These are phyloP conservation scores for Entosphenus tridentatus DNA, from an alignment of 2,113 vertebrate species.

Conservation along the genomic window DNA sequence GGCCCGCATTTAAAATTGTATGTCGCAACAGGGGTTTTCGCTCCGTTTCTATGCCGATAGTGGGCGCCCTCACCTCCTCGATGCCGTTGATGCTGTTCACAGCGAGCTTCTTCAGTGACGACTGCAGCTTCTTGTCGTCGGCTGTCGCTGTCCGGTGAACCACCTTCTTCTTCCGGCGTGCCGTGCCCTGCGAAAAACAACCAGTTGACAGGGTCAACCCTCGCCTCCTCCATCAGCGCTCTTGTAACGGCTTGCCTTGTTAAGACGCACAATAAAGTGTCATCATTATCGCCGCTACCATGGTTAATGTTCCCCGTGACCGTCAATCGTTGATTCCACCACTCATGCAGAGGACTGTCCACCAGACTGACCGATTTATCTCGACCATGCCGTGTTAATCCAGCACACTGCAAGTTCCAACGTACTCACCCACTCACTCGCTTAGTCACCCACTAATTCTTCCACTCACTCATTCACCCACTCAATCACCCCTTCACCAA, in stretches of 20 bases:
- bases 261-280: not conserved
- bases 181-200: slow-evolving; percentile 43
- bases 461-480: too few relatives aligned
- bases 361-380: not conserved
- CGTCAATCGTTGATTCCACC: not conserved
- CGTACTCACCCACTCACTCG: too few relatives aligned
- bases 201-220: not conserved
- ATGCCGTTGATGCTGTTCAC: slow-evolving; percentile 97
- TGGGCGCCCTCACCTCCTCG: slow-evolving; percentile 48
- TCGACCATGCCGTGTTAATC: not conserved
- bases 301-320: not conserved
- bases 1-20: too few relatives aligned
- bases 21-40: too few relatives aligned
- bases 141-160: slow-evolving; percentile 94
- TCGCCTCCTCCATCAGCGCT: not conserved
- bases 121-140: slow-evolving; percentile 95
- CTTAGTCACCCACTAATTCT: too few relatives aligned
- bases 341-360: not conserved
- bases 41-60: too few relatives aligned
- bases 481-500: too few relatives aligned
- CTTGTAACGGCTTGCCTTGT: not conserved
- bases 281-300: not conserved
- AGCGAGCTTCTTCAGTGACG: slow-evolving; percentile 86
- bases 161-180: slow-evolving; percentile 98
- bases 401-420: too few relatives aligned